Percentiles rank a stretch among this genome's conserved stretches.
These are phyloP conservation scores for Pygathrix nemaeus DNA, from an alignment of 2,113 vertebrate genomes.

Conservation along the genomic window DNA sequence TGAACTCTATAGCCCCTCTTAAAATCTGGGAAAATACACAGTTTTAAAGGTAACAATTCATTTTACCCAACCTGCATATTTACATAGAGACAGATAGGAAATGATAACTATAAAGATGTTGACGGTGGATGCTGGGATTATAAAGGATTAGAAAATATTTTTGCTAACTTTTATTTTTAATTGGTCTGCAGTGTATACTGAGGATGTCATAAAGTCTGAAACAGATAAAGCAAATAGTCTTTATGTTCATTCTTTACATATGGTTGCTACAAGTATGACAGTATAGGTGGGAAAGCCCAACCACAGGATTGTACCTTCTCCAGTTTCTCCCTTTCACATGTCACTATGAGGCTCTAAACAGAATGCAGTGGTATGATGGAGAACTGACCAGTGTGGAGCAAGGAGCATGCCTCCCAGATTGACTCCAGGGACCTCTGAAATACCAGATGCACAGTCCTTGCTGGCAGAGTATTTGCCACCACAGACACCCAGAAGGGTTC, in stretches of 20 bases:
- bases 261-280: not conserved
- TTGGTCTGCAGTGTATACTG: not conserved
- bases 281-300: not conserved
- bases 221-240: not conserved
- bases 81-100: not conserved
- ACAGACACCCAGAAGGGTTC: not conserved
- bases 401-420: not conserved
- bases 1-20: not conserved
- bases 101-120: not conserved
- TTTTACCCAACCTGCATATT: not conserved
- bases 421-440: not conserved
- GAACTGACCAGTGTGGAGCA: not conserved
- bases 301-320: not conserved
- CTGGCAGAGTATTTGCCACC: not conserved
- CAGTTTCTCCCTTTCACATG: not conserved
- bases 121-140: not conserved
- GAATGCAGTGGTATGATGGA: not conserved
- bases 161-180: not conserved
- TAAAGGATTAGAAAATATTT: slow-evolving; percentile 35
- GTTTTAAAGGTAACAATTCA: not conserved
- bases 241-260: not conserved
- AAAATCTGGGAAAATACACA: not conserved
- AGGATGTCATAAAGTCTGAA: not conserved
- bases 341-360: not conserved
- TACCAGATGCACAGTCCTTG: not conserved